A percentile compares a stretch with the other conserved stretches of the same genome.
phyloP scores from a whole-genome alignment of 2,888 invertebrate genomes.

The Nomada fabriciana region DNA sequence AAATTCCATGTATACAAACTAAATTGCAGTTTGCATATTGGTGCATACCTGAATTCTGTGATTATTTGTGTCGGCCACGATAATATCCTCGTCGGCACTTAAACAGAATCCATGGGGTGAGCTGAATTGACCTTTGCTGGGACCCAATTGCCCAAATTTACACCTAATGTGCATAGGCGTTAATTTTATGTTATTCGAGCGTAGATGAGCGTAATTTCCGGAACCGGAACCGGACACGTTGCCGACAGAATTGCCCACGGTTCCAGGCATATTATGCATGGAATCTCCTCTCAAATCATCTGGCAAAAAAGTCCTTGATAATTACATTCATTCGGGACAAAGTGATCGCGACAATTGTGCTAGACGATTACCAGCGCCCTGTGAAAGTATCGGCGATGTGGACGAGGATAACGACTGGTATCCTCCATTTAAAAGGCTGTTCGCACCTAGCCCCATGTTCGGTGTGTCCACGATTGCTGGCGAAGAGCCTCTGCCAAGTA shows the following conservation, averaged over 20 bases:
- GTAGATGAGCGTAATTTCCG: slow-evolving; percentile 78
- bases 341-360: background rate
- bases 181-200: slow-evolving; percentile 86
- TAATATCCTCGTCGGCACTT: slow-evolving; percentile 97
- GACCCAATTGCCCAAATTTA: slow-evolving; percentile 97
- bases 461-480: slow-evolving; percentile 86
- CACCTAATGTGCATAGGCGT: slow-evolving; percentile 95
- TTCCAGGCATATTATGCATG: slow-evolving; percentile 81
- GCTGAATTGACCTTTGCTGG: slow-evolving; percentile 97
- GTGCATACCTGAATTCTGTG: slow-evolving; percentile 94
- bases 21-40: background rate
- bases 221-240: slow-evolving; percentile 77
- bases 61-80: slow-evolving; percentile 98
- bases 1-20: background rate
- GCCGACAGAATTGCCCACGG: slow-evolving; percentile 77
- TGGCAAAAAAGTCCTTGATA: slow-evolving; percentile 25
- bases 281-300: slow-evolving; percentile 82
- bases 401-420: slow-evolving; percentile 86
- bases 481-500: slow-evolving; percentile 87
- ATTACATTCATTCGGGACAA: background rate
- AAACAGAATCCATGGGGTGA: slow-evolving; percentile 99
- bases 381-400: slow-evolving; percentile 87
- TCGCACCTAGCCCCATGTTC: slow-evolving; percentile 79
- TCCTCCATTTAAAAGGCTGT: slow-evolving; percentile 85
- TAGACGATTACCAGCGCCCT: slow-evolving; percentile 76